Conservation (phyloP, 1,140 invertebrate genomes). For the Potamilus streckersoni region DNA sequence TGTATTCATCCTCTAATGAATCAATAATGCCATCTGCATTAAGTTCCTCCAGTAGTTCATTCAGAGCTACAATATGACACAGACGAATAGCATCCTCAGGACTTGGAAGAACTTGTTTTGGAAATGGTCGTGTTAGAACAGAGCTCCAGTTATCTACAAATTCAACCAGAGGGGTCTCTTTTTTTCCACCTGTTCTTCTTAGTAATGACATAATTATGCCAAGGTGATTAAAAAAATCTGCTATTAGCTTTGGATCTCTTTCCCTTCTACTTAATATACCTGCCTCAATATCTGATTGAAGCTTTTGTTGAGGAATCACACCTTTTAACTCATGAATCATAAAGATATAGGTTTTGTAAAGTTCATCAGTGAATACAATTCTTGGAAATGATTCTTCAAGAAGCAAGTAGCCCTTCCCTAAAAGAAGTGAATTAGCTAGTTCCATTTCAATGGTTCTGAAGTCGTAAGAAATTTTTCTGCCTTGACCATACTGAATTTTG, state of each 20-base stretch:
- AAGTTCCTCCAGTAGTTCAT: conserved; percentile 19
- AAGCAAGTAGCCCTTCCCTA: not conserved
- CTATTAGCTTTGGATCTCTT: conserved; percentile 3
- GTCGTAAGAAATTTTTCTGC: conserved; percentile 13
- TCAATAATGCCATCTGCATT: conserved; percentile 20
- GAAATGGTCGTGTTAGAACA: conserved; percentile 8
- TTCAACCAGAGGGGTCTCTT: conserved; percentile 4
- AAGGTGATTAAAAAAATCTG: conserved; percentile 15
- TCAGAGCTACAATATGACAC: conserved; percentile 16
- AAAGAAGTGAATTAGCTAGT: not conserved
- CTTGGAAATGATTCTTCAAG: not conserved
- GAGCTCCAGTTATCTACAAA: conserved; percentile 3
- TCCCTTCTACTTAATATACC: not conserved
- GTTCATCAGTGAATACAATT: conserved; percentile 28
- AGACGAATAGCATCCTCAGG: conserved; percentile 4
- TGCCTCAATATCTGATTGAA: conserved; percentile 6
- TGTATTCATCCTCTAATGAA: conserved; percentile 4
- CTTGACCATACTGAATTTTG: conserved; percentile 10
- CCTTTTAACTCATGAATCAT: conserved; percentile 5
- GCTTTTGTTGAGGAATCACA: conserved; percentile 3
- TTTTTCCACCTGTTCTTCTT: conserved; percentile 9
- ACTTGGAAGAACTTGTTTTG: conserved; percentile 10
- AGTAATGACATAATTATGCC: conserved; percentile 25
- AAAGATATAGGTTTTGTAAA: conserved; percentile 8
- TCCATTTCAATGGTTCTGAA: conserved; percentile 26